phyloP scores from a whole-genome alignment of 2,888 invertebrate genomes.

The Galeopsomyia nigrocyanea region DNA sequence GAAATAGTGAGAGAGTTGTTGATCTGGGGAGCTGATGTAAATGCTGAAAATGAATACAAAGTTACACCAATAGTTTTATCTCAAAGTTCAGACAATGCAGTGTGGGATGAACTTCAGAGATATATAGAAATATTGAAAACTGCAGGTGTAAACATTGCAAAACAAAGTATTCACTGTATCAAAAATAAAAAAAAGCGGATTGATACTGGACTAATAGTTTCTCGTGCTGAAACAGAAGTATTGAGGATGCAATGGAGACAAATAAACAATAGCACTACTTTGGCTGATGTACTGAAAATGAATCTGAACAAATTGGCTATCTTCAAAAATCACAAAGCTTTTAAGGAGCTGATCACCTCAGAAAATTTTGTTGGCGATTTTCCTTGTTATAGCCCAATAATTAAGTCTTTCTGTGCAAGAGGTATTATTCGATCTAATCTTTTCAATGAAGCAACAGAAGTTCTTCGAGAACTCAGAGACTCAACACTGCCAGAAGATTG shows the following conservation, averaged over 20 bases:
- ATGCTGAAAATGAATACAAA: conserved; percentile 1
- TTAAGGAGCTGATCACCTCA: not conserved
- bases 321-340: not conserved
- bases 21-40: conserved; percentile 20
- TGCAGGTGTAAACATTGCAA: not conserved
- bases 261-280: not conserved
- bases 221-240: too few species aligned
- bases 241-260: not conserved
- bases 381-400: not conserved
- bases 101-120: not conserved
- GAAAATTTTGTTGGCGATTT: not conserved
- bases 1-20: conserved; percentile 11
- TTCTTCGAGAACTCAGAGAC: not conserved
- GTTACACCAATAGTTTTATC: too few species aligned
- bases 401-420: not conserved
- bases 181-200: not conserved
- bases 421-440: not conserved
- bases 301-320: not conserved
- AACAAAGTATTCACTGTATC: too few species aligned
- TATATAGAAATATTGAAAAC: not conserved
- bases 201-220: not conserved
- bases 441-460: not conserved
- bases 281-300: not conserved
- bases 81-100: too few species aligned
- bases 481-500: not conserved